These are phyloP conservation scores for Rhodinocichla rosea DNA, from an alignment of 2,113 vertebrate species.

Conservation along the genomic window DNA sequence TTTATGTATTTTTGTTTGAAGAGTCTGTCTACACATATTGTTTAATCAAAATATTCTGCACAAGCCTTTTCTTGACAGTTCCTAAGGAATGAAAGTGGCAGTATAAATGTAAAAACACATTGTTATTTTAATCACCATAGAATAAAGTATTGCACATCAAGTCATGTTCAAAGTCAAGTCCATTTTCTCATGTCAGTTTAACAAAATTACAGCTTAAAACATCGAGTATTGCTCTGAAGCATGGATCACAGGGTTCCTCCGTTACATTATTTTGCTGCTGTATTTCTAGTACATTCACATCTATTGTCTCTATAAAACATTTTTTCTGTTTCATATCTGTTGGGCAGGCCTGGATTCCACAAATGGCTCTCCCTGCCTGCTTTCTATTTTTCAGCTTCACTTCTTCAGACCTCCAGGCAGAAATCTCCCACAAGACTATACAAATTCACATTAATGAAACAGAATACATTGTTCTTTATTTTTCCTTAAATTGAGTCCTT, in stretches of 20 bases:
- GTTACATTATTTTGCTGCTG: background rate
- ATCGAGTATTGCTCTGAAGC: background rate
- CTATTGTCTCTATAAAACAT: background rate
- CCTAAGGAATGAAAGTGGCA: background rate
- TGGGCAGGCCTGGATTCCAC: background rate
- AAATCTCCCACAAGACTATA: background rate
- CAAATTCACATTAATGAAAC: background rate
- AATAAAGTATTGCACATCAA: background rate
- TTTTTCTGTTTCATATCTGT: background rate
- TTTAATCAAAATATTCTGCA: background rate
- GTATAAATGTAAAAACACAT: background rate
- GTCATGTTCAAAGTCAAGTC: background rate
- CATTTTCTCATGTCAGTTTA: background rate
- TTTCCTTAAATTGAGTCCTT: background rate
- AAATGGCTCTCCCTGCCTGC: rapidly evolving
- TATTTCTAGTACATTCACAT: background rate
- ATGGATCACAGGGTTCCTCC: background rate
- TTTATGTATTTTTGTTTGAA: background rate
- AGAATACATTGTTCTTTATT: background rate
- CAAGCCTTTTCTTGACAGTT: background rate
- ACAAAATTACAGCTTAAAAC: background rate
- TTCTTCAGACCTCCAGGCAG: background rate
- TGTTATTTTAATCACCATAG: background rate
- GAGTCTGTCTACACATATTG: background rate
- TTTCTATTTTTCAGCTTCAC: background rate